Evolutionary conservation across 2,113 vertebrate species (phyloP), one percentile per base, ranked within the genome.

Genomic region (Crotalus horridus): DNA sequence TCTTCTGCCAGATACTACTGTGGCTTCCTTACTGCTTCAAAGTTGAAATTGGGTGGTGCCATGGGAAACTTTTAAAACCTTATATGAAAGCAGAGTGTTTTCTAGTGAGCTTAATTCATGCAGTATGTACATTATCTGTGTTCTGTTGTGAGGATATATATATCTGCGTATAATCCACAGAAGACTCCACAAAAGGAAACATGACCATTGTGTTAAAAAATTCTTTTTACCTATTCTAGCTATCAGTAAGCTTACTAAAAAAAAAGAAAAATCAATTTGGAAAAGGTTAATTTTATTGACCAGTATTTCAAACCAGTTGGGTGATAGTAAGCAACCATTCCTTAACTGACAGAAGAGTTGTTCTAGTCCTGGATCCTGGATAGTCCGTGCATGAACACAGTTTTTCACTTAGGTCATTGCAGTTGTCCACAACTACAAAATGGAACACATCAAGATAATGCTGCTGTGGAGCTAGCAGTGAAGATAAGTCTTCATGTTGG

Each of bases 201-300:
- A 81, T 43, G 33, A 43, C 17, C 7, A 43, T 39, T 6, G 20
- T 21, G 74, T 21, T 81, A 43, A 81, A 69, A 74, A 20, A 59
- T 58, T 33, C 56, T 89, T 89, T 58, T 8, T 21, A 59, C 10
- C 17, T 81, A 21, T 89, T 55, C 21, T 39, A 43, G n/a, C 39
- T 89, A 23, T 46, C 23, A 85, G 9, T 69, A 88, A 29, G 48
- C 8, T 92, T 69, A 43, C 12, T 24, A 54, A 88, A 13, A 55
- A 74, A 43, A n/a, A 53, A 85, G n/a, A 33, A 74, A 53, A n/a
- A 17, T 12, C 17, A 93, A 91, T 81, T 94, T 95, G 88, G 92
- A 51, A 94, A 93, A 59, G 93, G 91, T 92, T 2, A 86, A 85
- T 46, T 97, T 96, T 96, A 96, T 96, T 95, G 74, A 96, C 11